These are phyloP conservation scores for Sciurus carolinensis DNA, from an alignment of 2,797 vertebrate species.

Conservation along the genomic window DNA sequence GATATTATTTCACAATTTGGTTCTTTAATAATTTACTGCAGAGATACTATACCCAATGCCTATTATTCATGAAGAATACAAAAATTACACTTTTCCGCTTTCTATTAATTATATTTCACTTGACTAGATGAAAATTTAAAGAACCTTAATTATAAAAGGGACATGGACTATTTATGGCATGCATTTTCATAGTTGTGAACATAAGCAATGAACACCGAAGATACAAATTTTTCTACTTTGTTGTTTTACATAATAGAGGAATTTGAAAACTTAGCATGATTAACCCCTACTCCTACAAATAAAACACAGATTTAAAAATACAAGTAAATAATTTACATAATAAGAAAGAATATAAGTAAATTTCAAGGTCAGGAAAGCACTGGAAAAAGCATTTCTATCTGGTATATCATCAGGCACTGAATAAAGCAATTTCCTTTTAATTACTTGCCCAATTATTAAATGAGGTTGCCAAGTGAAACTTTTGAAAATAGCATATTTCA, in stretches of 20 bases:
- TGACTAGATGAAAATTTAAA: constrained; percentile 54
- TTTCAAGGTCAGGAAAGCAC: constrained; percentile 62
- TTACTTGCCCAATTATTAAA: constrained; percentile 34
- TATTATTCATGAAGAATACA: constrained; percentile 56
- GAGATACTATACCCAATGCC: not conserved
- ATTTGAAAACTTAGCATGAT: not conserved
- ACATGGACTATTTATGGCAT: not conserved
- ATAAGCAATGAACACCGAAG: not conserved
- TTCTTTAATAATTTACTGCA: constrained; percentile 81
- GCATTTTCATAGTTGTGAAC: not conserved
- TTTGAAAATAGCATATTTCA: constrained; percentile 45
- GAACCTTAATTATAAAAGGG: constrained; percentile 23
- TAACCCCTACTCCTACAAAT: not conserved
- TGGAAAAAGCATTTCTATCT: constrained; percentile 39
- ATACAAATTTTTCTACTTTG: not conserved
- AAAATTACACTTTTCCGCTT: constrained; percentile 41
- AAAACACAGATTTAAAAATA: constrained; percentile 56
- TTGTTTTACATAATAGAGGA: constrained; percentile 13
- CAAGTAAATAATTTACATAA: constrained; percentile 58
- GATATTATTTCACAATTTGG: constrained; percentile 80
- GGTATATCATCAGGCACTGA: not conserved
- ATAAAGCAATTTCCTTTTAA: constrained; percentile 38
- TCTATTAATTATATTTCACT: constrained; percentile 71
- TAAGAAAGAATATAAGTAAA: constrained; percentile 21
- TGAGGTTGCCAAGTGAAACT: not conserved